phyloP scores from a whole-genome alignment of 2,888 invertebrate species.

The Geophilus truncorum region DNA sequence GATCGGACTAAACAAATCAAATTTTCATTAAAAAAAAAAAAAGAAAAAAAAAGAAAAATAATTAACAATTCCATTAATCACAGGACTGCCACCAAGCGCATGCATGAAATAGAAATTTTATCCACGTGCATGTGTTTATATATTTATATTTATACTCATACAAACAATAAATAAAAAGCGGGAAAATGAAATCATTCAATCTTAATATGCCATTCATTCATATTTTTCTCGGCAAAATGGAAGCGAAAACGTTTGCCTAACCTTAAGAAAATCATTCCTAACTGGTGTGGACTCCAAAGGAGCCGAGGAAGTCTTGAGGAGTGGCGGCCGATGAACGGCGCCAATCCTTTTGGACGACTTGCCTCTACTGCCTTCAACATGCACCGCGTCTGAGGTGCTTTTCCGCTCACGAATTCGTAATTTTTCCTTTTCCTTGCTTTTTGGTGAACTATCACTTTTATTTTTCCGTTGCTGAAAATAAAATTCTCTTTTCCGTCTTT shows the following conservation, averaged over 20 bases:
- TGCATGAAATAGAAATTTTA: neutral
- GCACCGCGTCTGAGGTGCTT: conserved; percentile 29
- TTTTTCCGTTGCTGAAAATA: conserved; percentile 28
- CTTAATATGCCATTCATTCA: neutral
- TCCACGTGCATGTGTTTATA: neutral
- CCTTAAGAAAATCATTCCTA: conserved; percentile 28
- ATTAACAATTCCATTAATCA: neutral
- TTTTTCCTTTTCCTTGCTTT: conserved; percentile 27
- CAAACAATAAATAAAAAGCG: neutral
- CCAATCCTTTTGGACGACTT: conserved; percentile 25
- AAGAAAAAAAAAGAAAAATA: neutral
- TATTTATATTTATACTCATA: no score
- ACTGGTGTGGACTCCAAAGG: conserved; percentile 19
- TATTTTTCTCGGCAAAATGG: neutral
- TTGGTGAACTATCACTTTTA: neutral
- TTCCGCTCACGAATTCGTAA: neutral
- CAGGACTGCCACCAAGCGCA: conserved; percentile 1
- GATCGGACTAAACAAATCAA: conserved; percentile 23
- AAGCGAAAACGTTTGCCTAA: neutral
- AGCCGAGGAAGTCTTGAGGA: conserved; percentile 9
- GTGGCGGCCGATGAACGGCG: neutral
- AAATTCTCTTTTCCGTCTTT: neutral
- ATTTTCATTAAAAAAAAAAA: neutral
- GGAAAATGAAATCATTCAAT: neutral
- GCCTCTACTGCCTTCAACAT: conserved; percentile 22